These are phyloP conservation scores for Calliphora vomitoria DNA, from an alignment of 2,888 invertebrate genomes.

Conservation along the genomic window DNA sequence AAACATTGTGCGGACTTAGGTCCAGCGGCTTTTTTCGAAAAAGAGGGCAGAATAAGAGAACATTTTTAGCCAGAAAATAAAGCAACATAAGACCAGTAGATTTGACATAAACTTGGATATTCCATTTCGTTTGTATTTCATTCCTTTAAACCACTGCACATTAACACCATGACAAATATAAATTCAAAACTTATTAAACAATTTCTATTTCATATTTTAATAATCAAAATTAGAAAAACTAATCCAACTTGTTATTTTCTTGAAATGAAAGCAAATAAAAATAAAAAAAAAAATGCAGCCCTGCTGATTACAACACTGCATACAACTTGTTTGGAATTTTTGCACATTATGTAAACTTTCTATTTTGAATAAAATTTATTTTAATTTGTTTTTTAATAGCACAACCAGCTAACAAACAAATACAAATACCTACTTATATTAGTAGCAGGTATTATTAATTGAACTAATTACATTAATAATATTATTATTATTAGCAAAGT, in stretches of 20 bases:
- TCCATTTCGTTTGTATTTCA: neutral
- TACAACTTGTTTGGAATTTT: conserved; percentile 21
- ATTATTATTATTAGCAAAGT: conserved; percentile 27
- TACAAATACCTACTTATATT: neutral
- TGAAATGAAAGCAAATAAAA: conserved; percentile 24
- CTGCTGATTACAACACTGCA: conserved; percentile 32
- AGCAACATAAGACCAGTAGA: no score
- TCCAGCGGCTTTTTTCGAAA: no score
- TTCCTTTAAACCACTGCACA: neutral
- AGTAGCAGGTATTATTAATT: conserved; percentile 31
- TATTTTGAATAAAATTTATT: conserved; percentile 37
- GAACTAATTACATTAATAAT: conserved; percentile 57
- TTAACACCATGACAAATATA: neutral
- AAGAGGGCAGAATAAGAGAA: no score
- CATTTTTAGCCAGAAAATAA: no score
- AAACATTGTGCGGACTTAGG: no score
- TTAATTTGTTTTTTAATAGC: neutral
- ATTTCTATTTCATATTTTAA: conserved; percentile 26
- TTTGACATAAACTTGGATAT: no score
- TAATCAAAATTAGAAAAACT: conserved; percentile 13
- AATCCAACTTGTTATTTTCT: conserved; percentile 27
- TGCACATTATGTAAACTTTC: conserved; percentile 50
- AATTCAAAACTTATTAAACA: neutral
- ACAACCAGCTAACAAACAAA: neutral
- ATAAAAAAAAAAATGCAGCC: conserved; percentile 12